Evolutionary conservation across 2,888 invertebrate species (phyloP).

Genomic region (Matsumyia berberina): DNA sequence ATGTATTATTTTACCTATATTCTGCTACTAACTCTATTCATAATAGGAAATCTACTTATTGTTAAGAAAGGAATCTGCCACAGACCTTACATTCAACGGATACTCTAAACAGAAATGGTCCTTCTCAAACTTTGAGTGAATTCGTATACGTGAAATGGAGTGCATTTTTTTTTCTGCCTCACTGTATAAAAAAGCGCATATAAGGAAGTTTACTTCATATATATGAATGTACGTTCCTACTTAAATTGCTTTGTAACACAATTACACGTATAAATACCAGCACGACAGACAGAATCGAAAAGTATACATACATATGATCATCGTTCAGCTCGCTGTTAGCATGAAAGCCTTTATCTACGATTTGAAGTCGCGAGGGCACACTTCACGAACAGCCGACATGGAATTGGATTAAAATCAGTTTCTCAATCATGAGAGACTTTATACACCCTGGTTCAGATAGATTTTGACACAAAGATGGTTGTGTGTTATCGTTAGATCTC

Average conservation of each 20-base stretch:
- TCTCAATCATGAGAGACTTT: not conserved
- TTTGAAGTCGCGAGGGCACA: conserved; percentile 13
- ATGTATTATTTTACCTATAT: no score
- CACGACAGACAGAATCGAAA: not conserved
- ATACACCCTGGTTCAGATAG: no score
- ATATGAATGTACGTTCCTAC: no score
- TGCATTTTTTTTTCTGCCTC: not conserved
- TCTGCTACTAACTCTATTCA: no score
- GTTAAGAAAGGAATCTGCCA: no score
- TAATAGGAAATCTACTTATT: no score
- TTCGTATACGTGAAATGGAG: no score
- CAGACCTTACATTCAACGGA: no score
- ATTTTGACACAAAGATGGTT: not conserved
- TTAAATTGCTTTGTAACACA: conserved; percentile 1
- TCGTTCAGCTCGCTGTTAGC: conserved; percentile 11
- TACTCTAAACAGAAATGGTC: no score
- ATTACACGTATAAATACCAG: conserved; percentile 13
- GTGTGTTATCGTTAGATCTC: not conserved
- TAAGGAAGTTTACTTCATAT: not conserved
- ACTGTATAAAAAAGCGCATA: not conserved
- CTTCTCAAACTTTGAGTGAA: no score
- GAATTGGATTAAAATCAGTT: not conserved
- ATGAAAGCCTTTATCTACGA: conserved; percentile 12
- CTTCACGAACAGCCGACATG: conserved; percentile 1
- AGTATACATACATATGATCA: no score